phyloP scores from a whole-genome alignment of 53 echinoderm and acorn worm species.

The Echinarachnius parma region DNA sequence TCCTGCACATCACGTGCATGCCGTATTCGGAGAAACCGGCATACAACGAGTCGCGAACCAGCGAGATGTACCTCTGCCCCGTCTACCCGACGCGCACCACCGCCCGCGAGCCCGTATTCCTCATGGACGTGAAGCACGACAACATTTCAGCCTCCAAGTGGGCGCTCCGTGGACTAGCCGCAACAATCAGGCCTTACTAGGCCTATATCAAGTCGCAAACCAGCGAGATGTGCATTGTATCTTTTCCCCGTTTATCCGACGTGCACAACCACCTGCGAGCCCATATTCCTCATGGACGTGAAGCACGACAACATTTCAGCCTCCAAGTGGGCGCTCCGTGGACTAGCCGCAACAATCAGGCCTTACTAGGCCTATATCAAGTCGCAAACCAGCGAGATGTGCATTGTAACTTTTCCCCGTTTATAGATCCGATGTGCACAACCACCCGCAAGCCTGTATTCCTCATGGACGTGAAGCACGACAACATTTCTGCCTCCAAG shows the following conservation, averaged over 20 bases:
- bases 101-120: slow-evolving; percentile 76
- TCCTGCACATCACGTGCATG: slow-evolving; percentile 84
- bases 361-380: slow-evolving; percentile 73
- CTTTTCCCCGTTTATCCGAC: slow-evolving; percentile 93
- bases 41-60: slow-evolving; percentile 49
- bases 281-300: slow-evolving; percentile 86
- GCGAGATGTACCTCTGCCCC: slow-evolving; percentile 83
- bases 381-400: too few relatives aligned
- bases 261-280: slow-evolving; percentile 68
- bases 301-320: slow-evolving; percentile 81
- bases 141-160: slow-evolving; percentile 78
- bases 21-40: slow-evolving; percentile 75
- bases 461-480: too few relatives aligned
- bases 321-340: slow-evolving; percentile 80
- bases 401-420: too few relatives aligned
- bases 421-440: too few relatives aligned
- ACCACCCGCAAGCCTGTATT: too few relatives aligned
- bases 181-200: slow-evolving; percentile 88
- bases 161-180: slow-evolving; percentile 84
- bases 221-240: slow-evolving; percentile 73
- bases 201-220: slow-evolving; percentile 43
- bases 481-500: too few relatives aligned
- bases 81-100: slow-evolving; percentile 86
- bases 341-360: slow-evolving; percentile 88
- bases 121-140: slow-evolving; percentile 90